phyloP scores from a whole-genome alignment of 1,140 invertebrate genomes.

The Neoseiulus cucumeris region DNA sequence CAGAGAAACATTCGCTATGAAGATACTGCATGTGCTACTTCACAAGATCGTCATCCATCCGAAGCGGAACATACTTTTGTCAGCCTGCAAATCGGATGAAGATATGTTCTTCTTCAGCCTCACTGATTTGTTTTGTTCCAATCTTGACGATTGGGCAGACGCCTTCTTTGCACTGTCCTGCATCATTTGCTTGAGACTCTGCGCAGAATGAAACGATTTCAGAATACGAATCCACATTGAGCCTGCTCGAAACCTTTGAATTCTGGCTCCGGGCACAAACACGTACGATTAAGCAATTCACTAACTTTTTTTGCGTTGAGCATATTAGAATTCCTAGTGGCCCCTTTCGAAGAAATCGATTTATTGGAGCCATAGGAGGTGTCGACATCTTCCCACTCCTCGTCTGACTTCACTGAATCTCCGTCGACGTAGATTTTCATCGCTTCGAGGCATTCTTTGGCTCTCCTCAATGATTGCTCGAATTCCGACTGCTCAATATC shows the following conservation, averaged over 20 bases:
- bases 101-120: too few relatives aligned
- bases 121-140: too few relatives aligned
- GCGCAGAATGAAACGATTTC: too few relatives aligned
- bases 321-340: neutral
- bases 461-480: neutral
- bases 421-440: neutral
- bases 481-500: neutral
- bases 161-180: too few relatives aligned
- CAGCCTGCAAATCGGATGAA: too few relatives aligned
- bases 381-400: constrained; percentile 2
- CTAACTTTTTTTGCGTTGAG: neutral
- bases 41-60: too few relatives aligned
- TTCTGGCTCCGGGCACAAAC: neutral
- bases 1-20: neutral
- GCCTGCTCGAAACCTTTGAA: too few relatives aligned
- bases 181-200: too few relatives aligned
- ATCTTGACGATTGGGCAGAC: too few relatives aligned
- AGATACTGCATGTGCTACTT: too few relatives aligned
- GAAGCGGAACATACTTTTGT: too few relatives aligned
- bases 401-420: neutral
- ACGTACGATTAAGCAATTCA: neutral
- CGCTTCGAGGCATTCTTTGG: neutral
- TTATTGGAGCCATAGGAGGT: neutral
- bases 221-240: too few relatives aligned
- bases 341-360: neutral